phyloP scores from a whole-genome alignment of 30 jellyfish, hydroid and myxozoan genomes.

The Sanderia malayensis region DNA sequence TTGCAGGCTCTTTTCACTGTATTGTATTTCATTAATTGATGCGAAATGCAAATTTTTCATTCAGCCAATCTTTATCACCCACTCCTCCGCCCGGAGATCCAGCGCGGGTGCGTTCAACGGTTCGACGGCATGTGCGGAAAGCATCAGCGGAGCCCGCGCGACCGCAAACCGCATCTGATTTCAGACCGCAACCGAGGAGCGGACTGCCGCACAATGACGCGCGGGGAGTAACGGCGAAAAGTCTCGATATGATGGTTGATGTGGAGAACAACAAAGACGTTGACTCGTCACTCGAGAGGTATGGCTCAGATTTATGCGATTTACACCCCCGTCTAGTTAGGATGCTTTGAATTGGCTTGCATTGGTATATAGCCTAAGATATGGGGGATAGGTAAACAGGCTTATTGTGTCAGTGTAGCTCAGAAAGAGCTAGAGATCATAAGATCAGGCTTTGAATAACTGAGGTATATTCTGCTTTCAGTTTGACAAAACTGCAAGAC shows the following conservation, averaged over 20 bases:
- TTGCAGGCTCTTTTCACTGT: no score
- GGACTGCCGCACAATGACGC: background rate
- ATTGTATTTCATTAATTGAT: no score
- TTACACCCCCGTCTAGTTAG: no score
- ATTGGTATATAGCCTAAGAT: no score
- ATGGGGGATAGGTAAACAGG: no score
- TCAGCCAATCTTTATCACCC: conserved; percentile 39
- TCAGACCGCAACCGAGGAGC: conserved; percentile 16
- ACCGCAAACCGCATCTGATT: conserved; percentile 56
- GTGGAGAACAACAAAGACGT: background rate
- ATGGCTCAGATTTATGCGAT: background rate
- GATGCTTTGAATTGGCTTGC: no score
- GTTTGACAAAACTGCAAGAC: no score
- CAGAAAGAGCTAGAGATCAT: no score
- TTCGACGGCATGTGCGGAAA: conserved; percentile 15
- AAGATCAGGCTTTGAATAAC: no score
- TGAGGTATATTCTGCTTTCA: no score
- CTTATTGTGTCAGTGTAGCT: no score
- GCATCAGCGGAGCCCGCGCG: conserved; percentile 29
- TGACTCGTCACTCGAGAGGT: conserved; percentile 5
- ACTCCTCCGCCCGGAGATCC: conserved; percentile 71
- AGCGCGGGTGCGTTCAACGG: conserved; percentile 21
- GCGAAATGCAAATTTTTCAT: no score
- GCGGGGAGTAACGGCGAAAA: background rate
- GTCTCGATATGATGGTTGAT: conserved; percentile 38